Evolutionary conservation across 1,140 invertebrate genomes (phyloP), one percentile per base, ranked within the genome.

Genomic region (Lasaia peninsularis): DNA sequence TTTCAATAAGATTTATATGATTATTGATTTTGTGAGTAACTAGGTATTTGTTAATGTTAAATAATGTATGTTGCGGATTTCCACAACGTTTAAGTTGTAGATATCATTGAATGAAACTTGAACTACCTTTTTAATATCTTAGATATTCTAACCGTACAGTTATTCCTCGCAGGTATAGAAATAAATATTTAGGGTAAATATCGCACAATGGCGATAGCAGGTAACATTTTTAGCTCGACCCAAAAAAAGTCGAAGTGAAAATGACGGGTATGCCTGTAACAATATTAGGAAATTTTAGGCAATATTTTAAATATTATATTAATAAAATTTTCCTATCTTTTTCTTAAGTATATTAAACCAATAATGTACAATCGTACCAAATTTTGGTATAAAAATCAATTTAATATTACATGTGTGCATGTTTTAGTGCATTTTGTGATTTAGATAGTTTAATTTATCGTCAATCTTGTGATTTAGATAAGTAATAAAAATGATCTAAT

Each of bases 391-490:
- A 78, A 86, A 80, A 86, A 86, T 76, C 70, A 78, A 75, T 78
- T 72, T 84, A 78, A 78, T 81, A 83, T 81, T 81, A 84, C 77
- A 85, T 86, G 76, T 85, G 80, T 88, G 83, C 86, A 88, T 88
- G 86, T 88, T 88, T 88, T 88, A 88, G 86, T 88, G 86, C 86
- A 88, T 88, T 88, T 88, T 88, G 86, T 88, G 86, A 88, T 88
- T 86, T 88, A 88, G 83, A 75, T 86, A 86, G 83, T 84, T 83
- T 88, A 88, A 88, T 86, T 86, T 86, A 88, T 84, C 73, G 80
- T 82, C 74, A 71, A 88, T 85, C 81, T 88, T 88, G 83, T 88
- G 83, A 88, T 88, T 86, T 86, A 86, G 82, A 78, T 88, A 86
- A 75, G 67, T 69, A 64, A 76, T 78, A 79, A 73, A 58, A 61